These are phyloP conservation scores for Heteropelma amictum DNA, from an alignment of 2,888 invertebrate genomes.

Conservation along the genomic window DNA sequence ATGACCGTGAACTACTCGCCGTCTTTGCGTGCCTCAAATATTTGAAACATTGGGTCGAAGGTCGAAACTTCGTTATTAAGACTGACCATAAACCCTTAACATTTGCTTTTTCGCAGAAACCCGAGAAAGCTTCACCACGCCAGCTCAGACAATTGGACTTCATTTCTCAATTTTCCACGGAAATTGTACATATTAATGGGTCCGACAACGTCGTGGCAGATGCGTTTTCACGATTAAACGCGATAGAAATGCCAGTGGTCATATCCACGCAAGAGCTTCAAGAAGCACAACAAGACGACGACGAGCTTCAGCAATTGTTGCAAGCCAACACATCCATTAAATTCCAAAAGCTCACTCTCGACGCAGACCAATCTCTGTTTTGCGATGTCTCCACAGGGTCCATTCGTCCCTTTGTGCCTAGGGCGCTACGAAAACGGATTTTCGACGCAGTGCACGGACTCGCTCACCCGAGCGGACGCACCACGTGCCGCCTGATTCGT, in stretches of 20 bases:
- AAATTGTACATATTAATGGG: slow-evolving; percentile 13
- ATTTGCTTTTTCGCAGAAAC: slow-evolving; percentile 4
- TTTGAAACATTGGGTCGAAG: slow-evolving; percentile 18
- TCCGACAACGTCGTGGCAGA: slow-evolving; percentile 26
- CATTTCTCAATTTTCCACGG: slow-evolving; percentile 26
- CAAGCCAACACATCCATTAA: background rate
- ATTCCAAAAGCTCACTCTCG: background rate
- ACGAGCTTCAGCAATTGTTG: slow-evolving; percentile 19
- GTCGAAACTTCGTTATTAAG: slow-evolving; percentile 16
- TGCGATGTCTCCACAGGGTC: slow-evolving; percentile 40
- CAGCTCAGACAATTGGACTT: slow-evolving; percentile 24
- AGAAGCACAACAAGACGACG: slow-evolving; percentile 31
- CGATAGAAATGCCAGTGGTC: slow-evolving; percentile 30
- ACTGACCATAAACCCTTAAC: slow-evolving; percentile 27
- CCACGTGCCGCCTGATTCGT: slow-evolving; percentile 54
- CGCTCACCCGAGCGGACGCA: slow-evolving; percentile 57
- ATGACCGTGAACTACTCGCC: slow-evolving; percentile 42
- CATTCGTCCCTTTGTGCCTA: slow-evolving; percentile 57
- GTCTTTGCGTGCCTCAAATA: slow-evolving; percentile 5
- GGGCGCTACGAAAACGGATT: slow-evolving; percentile 37
- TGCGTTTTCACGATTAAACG: slow-evolving; percentile 28
- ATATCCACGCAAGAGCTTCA: slow-evolving; percentile 1
- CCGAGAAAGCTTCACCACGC: background rate
- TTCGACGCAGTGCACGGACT: slow-evolving; percentile 52
- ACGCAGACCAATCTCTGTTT: background rate